Evolutionary conservation across 1,140 invertebrate species (phyloP).

Genomic region (Apis dorsata): DNA sequence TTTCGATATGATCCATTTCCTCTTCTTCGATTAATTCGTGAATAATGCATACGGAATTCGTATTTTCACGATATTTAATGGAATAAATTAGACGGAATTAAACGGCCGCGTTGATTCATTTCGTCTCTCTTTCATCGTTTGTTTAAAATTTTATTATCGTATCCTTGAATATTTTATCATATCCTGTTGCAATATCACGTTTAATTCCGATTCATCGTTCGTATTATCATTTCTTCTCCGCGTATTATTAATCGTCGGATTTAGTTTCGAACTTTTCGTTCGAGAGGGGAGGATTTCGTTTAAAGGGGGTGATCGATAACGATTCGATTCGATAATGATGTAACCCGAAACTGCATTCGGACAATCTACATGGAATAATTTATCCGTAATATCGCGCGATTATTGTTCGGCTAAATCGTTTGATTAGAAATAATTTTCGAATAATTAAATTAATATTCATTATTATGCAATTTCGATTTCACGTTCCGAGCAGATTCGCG

Average conservation of each 20-base stretch:
- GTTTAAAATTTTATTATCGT: too few relatives aligned
- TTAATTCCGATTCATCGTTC: neutral
- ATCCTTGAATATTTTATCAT: too few relatives aligned
- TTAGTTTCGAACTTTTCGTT: neutral
- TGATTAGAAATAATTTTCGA: neutral
- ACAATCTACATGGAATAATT: slow-evolving; percentile 10
- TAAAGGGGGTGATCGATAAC: neutral
- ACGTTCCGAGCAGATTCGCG: neutral
- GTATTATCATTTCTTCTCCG: neutral
- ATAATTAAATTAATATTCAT: neutral
- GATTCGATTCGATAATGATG: neutral
- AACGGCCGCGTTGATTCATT: too few relatives aligned
- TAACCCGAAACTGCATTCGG: neutral
- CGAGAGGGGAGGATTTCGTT: neutral
- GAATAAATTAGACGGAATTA: too few relatives aligned
- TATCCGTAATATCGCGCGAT: neutral
- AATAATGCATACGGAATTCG: too few relatives aligned
- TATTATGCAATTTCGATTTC: neutral
- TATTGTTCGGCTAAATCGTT: neutral
- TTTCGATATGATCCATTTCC: too few relatives aligned
- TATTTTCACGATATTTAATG: too few relatives aligned
- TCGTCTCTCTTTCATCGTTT: too few relatives aligned
- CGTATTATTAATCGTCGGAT: neutral
- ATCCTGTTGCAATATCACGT: neutral
- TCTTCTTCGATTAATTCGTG: too few relatives aligned